Evolutionary conservation across 2,888 invertebrate species (phyloP), one percentile per base, ranked within the genome.

Genomic region (Nycteola revayana): DNA sequence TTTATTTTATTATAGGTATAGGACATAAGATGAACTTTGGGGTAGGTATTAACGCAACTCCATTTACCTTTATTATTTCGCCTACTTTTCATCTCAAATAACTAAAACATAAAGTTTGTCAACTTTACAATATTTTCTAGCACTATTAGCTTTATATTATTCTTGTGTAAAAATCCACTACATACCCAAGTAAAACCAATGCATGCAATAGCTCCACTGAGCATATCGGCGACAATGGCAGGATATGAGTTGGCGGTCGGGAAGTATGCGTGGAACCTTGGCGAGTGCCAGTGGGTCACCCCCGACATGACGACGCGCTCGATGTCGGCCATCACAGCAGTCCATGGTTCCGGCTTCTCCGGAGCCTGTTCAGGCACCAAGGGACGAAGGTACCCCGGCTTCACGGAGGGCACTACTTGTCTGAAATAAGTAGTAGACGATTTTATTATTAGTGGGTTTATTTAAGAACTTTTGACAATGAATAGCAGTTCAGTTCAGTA

Each of bases 291-390:
- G 71, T 98, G 98, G 0, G 98, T 98, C 34, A 98, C 96, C 28
- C 99, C 99, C 0, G 98, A 98, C 98, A 99, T 98, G 51, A 99
- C 96, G 35, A 98, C 95, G 33, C 94, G 90, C 75, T 99, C 98
- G 43, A 99, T 92, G 75, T 99, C 99, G 3, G 92, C 91, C 93
- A 99, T 94, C 34, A 99, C 94, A 32, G 94, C 94, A 45, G 96
- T 92, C 97, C 98, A 99, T 25, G 92, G 91, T 69, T 99, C 98
- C 0, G 97, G 92, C 47, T 93, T 88, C 54, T 92, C 90, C 0
- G 99, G 99, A 0, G 98, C 96, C 40, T 91, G 91, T 36, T 92
- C 92, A 0, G 98, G 98, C 32, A 99, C 91, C 49, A 98, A 82
- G 0, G 94, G 93, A 26, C 94, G 92, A 55, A 99, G 90, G 83